phyloP scores from a whole-genome alignment of 2,888 invertebrate species.

The Cyrtodaria siliqua region DNA sequence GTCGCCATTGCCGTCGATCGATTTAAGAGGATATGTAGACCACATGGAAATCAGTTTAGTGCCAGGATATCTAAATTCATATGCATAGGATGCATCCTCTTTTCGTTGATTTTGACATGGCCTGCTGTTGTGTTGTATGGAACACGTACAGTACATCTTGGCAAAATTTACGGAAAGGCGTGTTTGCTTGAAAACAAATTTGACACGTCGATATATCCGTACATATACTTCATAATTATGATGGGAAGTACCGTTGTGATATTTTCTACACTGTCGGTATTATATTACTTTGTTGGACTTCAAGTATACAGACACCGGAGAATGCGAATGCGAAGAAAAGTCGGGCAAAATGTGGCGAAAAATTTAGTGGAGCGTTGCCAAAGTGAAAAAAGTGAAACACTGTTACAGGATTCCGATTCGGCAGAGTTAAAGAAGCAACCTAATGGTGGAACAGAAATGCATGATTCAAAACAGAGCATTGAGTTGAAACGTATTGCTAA shows the following conservation, averaged over 20 bases:
- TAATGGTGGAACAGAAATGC: conserved; percentile 1
- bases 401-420: conserved; percentile 35
- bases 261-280: conserved; percentile 53
- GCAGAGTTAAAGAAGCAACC: conserved; percentile 13
- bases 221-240: conserved; percentile 55
- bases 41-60: conserved; percentile 62
- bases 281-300: conserved; percentile 63
- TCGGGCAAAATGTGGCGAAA: not conserved
- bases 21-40: conserved; percentile 70
- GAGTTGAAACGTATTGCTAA: not conserved
- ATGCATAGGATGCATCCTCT: conserved; percentile 54
- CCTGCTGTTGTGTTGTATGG: conserved; percentile 73
- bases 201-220: conserved; percentile 47
- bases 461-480: not conserved
- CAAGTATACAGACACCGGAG: conserved; percentile 41
- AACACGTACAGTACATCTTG: conserved; percentile 40
- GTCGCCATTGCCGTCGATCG: conserved; percentile 71
- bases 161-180: conserved; percentile 34
- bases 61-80: conserved; percentile 59
- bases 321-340: conserved; percentile 25
- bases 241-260: conserved; percentile 57
- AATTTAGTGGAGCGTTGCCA: conserved; percentile 8
- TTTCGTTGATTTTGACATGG: conserved; percentile 51
- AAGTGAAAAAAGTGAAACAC: conserved; percentile 16
- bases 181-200: conserved; percentile 56